Percentiles rank a stretch among this genome's conserved stretches.
These are phyloP conservation scores for Scomberomorus guttatus DNA, from an alignment of 2,797 vertebrate genomes.

Conservation along the genomic window DNA sequence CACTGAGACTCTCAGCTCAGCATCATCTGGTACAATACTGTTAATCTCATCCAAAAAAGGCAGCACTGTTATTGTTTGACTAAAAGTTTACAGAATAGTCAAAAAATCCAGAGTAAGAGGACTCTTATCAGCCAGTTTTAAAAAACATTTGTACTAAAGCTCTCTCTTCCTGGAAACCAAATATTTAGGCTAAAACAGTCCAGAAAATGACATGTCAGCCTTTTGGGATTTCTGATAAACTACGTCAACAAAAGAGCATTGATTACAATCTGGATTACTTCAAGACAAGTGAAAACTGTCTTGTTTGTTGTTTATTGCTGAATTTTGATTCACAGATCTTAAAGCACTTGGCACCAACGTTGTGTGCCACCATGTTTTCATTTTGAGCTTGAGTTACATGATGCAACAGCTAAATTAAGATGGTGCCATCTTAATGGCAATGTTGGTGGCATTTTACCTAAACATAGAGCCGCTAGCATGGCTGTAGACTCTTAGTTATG, in stretches of 20 bases:
- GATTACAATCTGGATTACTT: background rate
- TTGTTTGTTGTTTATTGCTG: background rate
- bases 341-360: background rate
- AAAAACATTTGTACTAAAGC: conserved; percentile 3
- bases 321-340: background rate
- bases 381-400: background rate
- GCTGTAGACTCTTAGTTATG: too few relatives aligned
- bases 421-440: too few relatives aligned
- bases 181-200: conserved; percentile 45
- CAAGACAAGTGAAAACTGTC: conserved; percentile 2
- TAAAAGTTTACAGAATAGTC: background rate
- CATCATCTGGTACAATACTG: background rate
- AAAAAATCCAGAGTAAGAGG: background rate
- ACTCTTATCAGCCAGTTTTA: background rate
- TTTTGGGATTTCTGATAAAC: background rate
- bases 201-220: background rate
- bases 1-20: background rate
- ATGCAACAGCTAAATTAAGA: too few relatives aligned
- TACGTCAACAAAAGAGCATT: background rate
- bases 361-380: background rate
- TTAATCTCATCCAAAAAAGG: conserved; percentile 17
- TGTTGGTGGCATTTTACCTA: too few relatives aligned
- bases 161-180: conserved; percentile 50
- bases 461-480: too few relatives aligned
- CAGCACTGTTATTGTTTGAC: conserved; percentile 19